Evolutionary conservation across 2,797 vertebrate genomes (phyloP), one percentile per base, ranked within the genome.

Genomic region (Silurus aristotelis): DNA sequence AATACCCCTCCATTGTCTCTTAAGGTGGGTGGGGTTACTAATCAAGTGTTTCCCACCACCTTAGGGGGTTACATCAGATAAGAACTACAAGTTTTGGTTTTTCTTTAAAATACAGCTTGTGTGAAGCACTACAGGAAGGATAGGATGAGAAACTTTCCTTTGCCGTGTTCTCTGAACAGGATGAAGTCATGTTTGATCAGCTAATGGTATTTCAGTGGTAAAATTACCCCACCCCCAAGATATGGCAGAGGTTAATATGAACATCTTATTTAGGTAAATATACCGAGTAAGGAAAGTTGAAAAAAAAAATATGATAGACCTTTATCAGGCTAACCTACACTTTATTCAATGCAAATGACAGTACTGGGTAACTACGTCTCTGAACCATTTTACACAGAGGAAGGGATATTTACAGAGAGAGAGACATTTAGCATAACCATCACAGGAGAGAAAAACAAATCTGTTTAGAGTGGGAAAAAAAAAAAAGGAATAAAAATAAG

Each of bases 281-380:
- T 25, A 22, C 0, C 22, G 19, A 75, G 31, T 6, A 75, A 84
- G 25, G 56, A 75, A 68, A 56, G n/a, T 43, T 15, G 48, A 71
- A 46, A 55, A 56, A 85, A 31, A 9, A 12, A 7, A 60, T 60
- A 6, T 20, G 61, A 52, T 31, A 58, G 43, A 22, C 25, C 8
- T 72, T 56, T 95, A 95, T 96, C 94, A 96, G 94, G 94, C 96
- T 96, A 96, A 95, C 94, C 96, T 96, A 96, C 95, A 94, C 95
- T 96, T 96, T 97, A 96, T 97, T 97, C 95, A 96, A 96, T 96
- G 96, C 96, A 96, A 96, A 96, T 95, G 96, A 96, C 96, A 96
- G 96, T 96, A 96, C 95, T 96, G 94, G 95, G 94, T 96, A 96
- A 96, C 96, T 97, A 96, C 95, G 95, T 95, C 86, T 88, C 92